Percentiles rank a stretch among this genome's conserved stretches.
phyloP scores from a whole-genome alignment of 1,140 invertebrate species.

The Trichonephila inaurata region DNA sequence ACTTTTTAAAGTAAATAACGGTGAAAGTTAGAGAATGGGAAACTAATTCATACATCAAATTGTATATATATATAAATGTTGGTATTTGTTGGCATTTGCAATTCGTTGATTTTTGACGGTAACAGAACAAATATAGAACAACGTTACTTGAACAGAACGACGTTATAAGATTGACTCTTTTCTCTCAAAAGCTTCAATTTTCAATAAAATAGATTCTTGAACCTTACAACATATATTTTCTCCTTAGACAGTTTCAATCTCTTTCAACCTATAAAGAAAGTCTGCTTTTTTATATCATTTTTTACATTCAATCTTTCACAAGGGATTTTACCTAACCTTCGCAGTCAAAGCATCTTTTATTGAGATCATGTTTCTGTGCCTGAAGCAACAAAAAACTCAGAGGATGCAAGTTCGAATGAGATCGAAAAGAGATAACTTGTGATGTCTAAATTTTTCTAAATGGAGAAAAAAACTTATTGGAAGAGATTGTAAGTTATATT shows the following conservation, averaged over 20 bases:
- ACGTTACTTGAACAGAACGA: too few species aligned
- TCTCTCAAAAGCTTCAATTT: background rate
- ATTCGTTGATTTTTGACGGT: too few species aligned
- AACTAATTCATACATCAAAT: too few species aligned
- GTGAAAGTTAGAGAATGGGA: too few species aligned
- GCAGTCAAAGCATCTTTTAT: background rate
- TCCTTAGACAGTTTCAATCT: background rate
- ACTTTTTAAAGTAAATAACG: too few species aligned
- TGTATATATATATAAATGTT: too few species aligned
- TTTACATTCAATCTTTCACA: constrained; percentile 2
- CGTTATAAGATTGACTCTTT: too few species aligned
- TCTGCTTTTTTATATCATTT: background rate
- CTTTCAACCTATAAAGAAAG: background rate
- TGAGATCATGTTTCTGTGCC: background rate
- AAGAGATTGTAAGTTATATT: background rate
- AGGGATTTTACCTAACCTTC: background rate
- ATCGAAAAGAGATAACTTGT: background rate
- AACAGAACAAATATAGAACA: too few species aligned
- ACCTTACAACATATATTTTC: background rate
- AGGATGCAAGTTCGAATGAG: background rate
- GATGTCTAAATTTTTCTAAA: background rate
- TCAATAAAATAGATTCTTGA: background rate
- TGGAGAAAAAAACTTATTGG: background rate
- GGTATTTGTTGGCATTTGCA: too few species aligned
- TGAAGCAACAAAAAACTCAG: background rate